Evolutionary conservation across 2,113 vertebrate genomes (phyloP), one percentile per base, ranked within the genome.

Genomic region (Chascanopsetta lugubris): DNA sequence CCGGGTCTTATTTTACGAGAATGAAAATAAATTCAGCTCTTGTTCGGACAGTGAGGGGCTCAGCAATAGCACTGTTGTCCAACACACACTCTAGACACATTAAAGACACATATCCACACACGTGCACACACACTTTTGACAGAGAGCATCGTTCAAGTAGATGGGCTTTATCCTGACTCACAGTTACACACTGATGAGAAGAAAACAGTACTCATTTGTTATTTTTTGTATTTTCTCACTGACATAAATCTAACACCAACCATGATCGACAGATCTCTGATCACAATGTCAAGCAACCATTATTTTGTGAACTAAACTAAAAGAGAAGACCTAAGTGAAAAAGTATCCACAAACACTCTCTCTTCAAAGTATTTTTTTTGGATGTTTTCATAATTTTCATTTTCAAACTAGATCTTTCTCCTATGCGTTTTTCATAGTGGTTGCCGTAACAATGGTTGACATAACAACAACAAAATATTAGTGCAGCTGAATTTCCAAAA

Each of bases 71-170:
- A 82, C 86, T 81, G 79, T 72, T 87, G 72, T 85, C 83, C 81
- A 75, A 86, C 73, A 67, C 60, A 72, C 60, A 58, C 72, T 21
- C 54, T 40, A 36, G 5, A 72, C 55, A 71, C 50, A 60, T 13
- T 36, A n/a, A 42, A 43, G 38, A 75, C 71, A 67, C 58, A 62
- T 51, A 57, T 38, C 32, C 53, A 61, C 43, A 83, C 54, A 36
- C 24, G 50, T 12, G 66, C 57, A 75, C 13, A 74, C 77, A 86
- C 58, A 83, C 79, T 62, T 80, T 71, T 55, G 75, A 87, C 75
- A 82, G 80, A 87, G 82, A 88, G 83, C 72, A 72, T 88, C 69
- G 59, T 88, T 91, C 89, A 91, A 90, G 88, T 90, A 88, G 75
- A 84, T 68, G 82, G 87, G 84, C 69, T 85, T 89, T 32, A 76